Percentiles rank a stretch among this genome's conserved stretches.
These are phyloP conservation scores for Phlogophora meticulosa DNA, from an alignment of 2,888 invertebrate genomes.

Conservation along the genomic window DNA sequence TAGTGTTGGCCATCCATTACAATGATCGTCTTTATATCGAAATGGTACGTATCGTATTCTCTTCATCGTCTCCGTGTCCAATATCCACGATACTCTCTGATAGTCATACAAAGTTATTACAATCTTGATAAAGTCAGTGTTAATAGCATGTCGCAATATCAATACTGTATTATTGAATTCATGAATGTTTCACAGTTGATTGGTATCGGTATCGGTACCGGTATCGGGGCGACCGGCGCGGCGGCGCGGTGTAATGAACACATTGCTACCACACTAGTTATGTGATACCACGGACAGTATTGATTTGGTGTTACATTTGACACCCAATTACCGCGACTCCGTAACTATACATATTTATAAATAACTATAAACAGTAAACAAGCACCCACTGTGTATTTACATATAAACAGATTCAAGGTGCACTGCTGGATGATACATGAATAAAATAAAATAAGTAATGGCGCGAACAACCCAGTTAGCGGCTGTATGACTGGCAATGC, in stretches of 20 bases:
- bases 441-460: no score
- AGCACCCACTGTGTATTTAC: conserved; percentile 11
- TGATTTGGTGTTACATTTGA: conserved; percentile 31
- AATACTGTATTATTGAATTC: conserved; percentile 13
- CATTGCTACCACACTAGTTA: conserved; percentile 18
- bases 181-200: background rate
- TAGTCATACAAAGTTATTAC: conserved; percentile 6
- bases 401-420: background rate
- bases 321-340: conserved; percentile 33
- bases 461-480: no score
- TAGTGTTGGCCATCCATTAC: no score
- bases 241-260: conserved; percentile 24
- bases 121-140: conserved; percentile 29
- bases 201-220: conserved; percentile 16
- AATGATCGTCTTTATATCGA: no score
- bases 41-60: background rate
- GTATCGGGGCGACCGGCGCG: no score
- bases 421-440: background rate
- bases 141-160: conserved; percentile 8
- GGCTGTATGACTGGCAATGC: no score
- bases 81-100: background rate
- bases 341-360: background rate
- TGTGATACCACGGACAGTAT: background rate
- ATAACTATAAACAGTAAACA: conserved; percentile 11
- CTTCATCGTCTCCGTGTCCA: conserved; percentile 2